Conservation (phyloP, 2,113 vertebrate species). For the Copsychus sechellarum region DNA sequence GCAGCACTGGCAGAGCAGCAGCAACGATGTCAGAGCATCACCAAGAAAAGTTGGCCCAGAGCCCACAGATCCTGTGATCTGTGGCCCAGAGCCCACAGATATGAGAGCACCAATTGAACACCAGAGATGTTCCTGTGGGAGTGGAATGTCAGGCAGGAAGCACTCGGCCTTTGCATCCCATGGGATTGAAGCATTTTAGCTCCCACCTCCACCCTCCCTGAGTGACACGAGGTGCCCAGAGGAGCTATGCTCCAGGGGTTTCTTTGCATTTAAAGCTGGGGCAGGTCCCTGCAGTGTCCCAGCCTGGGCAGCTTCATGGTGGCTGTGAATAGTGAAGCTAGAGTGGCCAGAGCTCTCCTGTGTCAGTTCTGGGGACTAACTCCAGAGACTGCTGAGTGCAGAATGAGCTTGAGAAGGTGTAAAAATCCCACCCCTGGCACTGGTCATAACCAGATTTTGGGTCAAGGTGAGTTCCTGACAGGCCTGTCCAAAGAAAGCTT, state of each 20-base stretch:
- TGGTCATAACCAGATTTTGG: neutral
- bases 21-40: neutral
- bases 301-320: neutral
- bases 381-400: neutral
- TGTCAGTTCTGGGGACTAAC: neutral
- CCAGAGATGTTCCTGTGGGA: neutral
- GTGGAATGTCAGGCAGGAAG: neutral
- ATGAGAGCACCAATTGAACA: neutral
- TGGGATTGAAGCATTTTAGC: neutral
- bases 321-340: neutral
- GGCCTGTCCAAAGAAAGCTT: neutral
- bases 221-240: rapidly evolving
- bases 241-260: rapidly evolving
- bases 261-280: neutral
- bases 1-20: neutral
- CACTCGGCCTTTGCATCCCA: neutral
- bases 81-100: neutral
- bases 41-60: neutral
- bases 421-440: neutral
- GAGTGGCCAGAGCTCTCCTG: neutral
- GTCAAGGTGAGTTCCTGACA: neutral
- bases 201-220: neutral
- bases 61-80: neutral
- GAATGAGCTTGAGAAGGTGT: neutral
- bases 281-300: neutral